Base-by-base conservation (phyloP, 1,140 invertebrate genomes). In the Hyles euphorbiae region DNA sequence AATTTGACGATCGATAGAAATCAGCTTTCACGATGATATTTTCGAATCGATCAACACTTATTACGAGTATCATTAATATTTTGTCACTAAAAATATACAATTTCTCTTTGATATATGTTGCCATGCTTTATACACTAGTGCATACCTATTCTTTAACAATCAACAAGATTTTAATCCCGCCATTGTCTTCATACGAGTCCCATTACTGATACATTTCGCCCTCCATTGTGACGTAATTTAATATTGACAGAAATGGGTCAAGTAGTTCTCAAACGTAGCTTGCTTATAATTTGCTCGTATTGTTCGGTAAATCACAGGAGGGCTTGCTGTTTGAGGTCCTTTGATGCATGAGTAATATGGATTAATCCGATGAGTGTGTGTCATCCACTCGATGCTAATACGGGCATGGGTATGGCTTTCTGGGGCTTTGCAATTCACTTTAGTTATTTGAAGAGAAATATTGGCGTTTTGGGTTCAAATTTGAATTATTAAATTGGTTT, bases 301-400 rank as follows among this genome's bases (percentile, higher is more conserved):
- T 86, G 83, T 87, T 85, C 78, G 58, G 61, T 67, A 70, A 83
- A 80, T 83, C 81, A 69, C 71, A 72, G 63, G 60, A 74, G 80
- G 69, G 76, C 69, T 57, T 81, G 62, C 72, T 68, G 69, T 72
- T 80, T 67, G 58, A 68, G 71, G 70, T 65, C 76, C 83, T 88
- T 88, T 88, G 83, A 86, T 83, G 85, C 83, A 85, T 88, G 76
- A 67, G 65, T 88, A 86, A 88, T 80, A 80, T 82, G 74, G 74
- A 79, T 81, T 86, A 84, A 86, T 81, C 75, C 72, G 71, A 76
- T 72, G 79, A 68, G 77, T 71, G 77, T 78, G 78, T 86, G 85
- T 81, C 81, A 87, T 81, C 78, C 76, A 82, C 77, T 84, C 59
- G 65, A 85, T 72, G 72, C 74, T 84, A 83, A 82, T 82, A 73